Conservation (phyloP, 2,797 vertebrate genomes). For the Streptopelia turtur region DNA sequence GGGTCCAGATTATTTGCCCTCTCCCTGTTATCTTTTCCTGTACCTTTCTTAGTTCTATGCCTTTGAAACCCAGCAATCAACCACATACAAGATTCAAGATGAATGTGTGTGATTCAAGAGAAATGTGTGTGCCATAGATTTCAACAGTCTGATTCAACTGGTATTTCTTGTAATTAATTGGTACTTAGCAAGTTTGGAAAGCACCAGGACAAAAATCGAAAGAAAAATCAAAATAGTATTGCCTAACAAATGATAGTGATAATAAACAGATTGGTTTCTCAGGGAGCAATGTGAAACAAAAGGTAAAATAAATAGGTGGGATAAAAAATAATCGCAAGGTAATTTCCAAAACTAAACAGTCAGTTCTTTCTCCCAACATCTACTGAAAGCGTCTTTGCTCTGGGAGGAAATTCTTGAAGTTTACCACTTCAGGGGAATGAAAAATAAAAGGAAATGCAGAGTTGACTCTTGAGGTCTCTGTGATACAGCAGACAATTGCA, state of each 20-base stretch:
- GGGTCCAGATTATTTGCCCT: not conserved
- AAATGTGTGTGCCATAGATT: not conserved
- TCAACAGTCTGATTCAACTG: not conserved
- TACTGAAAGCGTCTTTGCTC: not conserved
- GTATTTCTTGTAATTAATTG: not conserved
- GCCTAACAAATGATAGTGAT: not conserved
- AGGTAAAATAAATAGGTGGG: not conserved
- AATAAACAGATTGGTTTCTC: not conserved
- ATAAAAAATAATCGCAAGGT: not conserved
- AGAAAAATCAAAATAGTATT: not conserved
- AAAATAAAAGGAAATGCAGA: conserved; percentile 37
- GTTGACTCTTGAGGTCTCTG: not conserved
- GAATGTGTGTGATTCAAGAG: no score
- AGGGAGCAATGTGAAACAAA: not conserved
- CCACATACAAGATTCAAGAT: not conserved
- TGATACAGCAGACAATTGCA: conserved; percentile 32
- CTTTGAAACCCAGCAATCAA: not conserved
- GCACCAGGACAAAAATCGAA: not conserved
- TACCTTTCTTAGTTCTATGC: not conserved
- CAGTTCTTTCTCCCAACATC: not conserved
- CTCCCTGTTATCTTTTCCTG: not conserved
- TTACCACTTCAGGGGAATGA: conserved; percentile 13
- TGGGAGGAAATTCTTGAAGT: not conserved
- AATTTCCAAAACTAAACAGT: not conserved
- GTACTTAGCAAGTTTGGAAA: not conserved